Base-by-base conservation (phyloP, 2,797 vertebrate genomes). In the Heliangelus exortis region DNA sequence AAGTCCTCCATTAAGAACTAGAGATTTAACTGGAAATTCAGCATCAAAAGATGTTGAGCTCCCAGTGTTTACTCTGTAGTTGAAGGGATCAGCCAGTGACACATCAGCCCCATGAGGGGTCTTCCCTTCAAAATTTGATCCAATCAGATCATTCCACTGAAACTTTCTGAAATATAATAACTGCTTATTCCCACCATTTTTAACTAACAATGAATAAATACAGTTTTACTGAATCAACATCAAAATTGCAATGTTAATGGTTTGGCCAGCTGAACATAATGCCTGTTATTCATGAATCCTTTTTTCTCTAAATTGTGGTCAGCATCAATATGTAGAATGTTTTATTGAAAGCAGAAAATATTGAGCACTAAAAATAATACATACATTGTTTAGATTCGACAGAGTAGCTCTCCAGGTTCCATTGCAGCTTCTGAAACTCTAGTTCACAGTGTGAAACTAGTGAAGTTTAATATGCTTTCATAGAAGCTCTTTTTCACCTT, bases 361-460 rank as follows among this genome's bases (percentile, higher is more conserved):
- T 3, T 63, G 59, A 78, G 41, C 50, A 48, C 59, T 89, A 80
- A 74, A 95, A 83, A 81, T 66, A 79, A 62, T 36, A 28, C 31
- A 51, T 50, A 34, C 22, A 16, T 29, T 72, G 62, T 25, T 72
- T 76, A 72, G 48, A 71, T 78, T 73, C 85, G 76, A 34, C 48
- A 57, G 41, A 73, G 63, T 43, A 81, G 8, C 33, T 92, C 36
- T 23, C 25, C 36, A 58, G 34, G 41, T 67, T 86, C 84, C 89
- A 45, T 2, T 48, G 72, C 41, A 77, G 68, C 33, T 89, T 95
- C 81, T 79, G 73, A 91, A 93, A 87, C 54, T 84, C 55, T 11
- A 51, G 33, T 55, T 63, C 41, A 58, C 39, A 15, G 6, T 47
- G 41, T 25, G 25, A 55, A 95, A 92, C 88, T 4, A 65, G 7